Percentiles rank a stretch among this genome's conserved stretches.
Conservation (phyloP, 2,113 vertebrate species). For the Cheirogaleus medius region DNA sequence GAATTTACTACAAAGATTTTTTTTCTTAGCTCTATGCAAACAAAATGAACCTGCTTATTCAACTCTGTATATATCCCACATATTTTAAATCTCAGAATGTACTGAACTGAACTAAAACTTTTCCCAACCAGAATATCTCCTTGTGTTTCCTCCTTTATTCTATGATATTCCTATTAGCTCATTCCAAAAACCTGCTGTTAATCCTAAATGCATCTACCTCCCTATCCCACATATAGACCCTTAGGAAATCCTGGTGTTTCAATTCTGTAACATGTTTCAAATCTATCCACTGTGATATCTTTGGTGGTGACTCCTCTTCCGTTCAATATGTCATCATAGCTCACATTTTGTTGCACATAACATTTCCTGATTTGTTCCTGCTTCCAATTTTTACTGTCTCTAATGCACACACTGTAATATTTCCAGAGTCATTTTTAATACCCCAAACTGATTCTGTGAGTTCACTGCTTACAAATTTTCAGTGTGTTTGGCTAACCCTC, state of each 20-base stretch:
- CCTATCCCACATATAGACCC: not conserved
- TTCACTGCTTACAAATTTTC: not conserved
- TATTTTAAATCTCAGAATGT: not conserved
- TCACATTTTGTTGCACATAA: not conserved
- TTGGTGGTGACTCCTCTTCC: not conserved
- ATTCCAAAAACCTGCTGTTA: not conserved
- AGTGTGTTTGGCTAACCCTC: not conserved
- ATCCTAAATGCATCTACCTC: rapidly evolving
- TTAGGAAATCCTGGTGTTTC: not conserved
- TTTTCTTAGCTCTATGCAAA: not conserved
- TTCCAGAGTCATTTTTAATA: not conserved
- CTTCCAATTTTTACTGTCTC: not conserved
- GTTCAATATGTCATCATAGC: not conserved
- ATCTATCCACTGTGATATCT: too few relatives aligned
- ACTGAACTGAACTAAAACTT: not conserved
- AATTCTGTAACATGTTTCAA: not conserved
- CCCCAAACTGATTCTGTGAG: not conserved
- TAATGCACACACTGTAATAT: not conserved
- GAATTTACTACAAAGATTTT: not conserved
- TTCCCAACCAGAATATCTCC: not conserved
- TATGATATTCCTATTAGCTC: not conserved
- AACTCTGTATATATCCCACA: rapidly evolving
- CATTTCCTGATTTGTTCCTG: not conserved
- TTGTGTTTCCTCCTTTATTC: not conserved
- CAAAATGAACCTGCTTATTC: not conserved